Evolutionary conservation across 1,140 invertebrate species (phyloP).

Genomic region (Drosophila ogumai): DNA sequence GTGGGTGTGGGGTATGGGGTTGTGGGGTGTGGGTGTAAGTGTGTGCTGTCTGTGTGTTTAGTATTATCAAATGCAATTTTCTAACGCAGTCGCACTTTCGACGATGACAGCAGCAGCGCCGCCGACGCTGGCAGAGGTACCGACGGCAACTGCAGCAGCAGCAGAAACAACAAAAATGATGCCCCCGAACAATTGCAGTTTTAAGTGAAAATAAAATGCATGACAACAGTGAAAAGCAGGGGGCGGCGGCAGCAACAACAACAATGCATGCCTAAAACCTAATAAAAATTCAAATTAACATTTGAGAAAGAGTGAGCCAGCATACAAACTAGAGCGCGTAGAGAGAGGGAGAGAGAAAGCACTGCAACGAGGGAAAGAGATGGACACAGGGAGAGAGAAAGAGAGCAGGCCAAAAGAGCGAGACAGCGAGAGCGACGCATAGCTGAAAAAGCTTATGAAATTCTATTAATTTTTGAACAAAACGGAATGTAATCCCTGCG

Average conservation of each 20-base stretch:
- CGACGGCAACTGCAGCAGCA: conserved; percentile 31
- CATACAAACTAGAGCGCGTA: conserved; percentile 19
- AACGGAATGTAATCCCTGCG: conserved; percentile 74
- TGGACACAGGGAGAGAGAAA: conserved; percentile 17
- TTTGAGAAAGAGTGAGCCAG: conserved; percentile 73
- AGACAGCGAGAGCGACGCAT: conserved; percentile 32
- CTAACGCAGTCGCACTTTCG: conserved; percentile 84
- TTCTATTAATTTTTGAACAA: conserved; percentile 84
- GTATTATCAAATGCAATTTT: conserved; percentile 82
- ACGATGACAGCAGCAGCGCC: conserved; percentile 63
- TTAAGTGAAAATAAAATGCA: conserved; percentile 82
- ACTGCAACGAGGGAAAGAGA: conserved; percentile 20
- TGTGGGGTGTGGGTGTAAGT: conserved; percentile 15
- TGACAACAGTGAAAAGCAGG: conserved; percentile 40
- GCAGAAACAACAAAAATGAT: conserved; percentile 35
- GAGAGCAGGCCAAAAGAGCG: conserved; percentile 38
- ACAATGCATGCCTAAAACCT: conserved; percentile 83
- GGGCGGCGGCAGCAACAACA: conserved; percentile 44
- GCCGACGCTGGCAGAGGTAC: conserved; percentile 12
- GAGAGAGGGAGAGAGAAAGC: conserved; percentile 11
- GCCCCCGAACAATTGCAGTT: conserved; percentile 73
- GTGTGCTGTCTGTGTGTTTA: conserved; percentile 48
- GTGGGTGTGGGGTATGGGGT: too few relatives aligned
- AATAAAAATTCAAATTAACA: conserved; percentile 84
- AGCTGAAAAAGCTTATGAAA: conserved; percentile 76